These are phyloP conservation scores for Bursaphelenchus okinawaensis DNA, from an alignment of 2,888 invertebrate species.

Conservation along the genomic window DNA sequence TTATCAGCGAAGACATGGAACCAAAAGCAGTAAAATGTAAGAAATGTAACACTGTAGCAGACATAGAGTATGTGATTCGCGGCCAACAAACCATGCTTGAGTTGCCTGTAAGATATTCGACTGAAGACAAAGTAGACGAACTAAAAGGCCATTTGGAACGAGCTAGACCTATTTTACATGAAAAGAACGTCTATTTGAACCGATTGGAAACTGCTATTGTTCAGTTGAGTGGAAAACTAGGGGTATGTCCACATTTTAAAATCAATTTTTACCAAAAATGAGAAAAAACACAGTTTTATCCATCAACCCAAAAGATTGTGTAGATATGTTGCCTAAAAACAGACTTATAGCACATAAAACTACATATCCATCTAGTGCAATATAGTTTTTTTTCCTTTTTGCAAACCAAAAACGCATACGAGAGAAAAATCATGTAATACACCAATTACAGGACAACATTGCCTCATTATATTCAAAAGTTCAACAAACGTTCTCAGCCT, in stretches of 20 bases:
- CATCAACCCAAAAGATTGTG: no score
- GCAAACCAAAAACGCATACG: background rate
- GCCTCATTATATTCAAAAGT: constrained; percentile 44
- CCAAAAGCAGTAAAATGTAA: constrained; percentile 42
- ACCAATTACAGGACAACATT: constrained; percentile 31
- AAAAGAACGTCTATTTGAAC: constrained; percentile 47
- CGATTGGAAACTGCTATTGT: constrained; percentile 46
- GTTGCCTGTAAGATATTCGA: constrained; percentile 11
- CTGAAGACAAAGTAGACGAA: constrained; percentile 10
- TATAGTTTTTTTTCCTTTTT: no score
- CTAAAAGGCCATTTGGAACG: constrained; percentile 28
- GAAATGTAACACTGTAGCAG: constrained; percentile 33
- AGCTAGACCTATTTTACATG: constrained; percentile 44
- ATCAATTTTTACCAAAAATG: background rate
- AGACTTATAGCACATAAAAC: no score
- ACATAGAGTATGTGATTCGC: constrained; percentile 22
- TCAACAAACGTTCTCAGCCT: constrained; percentile 51
- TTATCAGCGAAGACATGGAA: constrained; percentile 40
- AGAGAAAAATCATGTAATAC: background rate
- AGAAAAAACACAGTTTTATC: no score
- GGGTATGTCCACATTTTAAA: background rate
- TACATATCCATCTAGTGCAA: no score
- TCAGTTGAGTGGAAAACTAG: constrained; percentile 44
- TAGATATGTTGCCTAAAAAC: no score
- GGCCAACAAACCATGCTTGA: constrained; percentile 44